These are phyloP conservation scores for zebrafish (Danio rerio) DNA, from an alignment of 2,113 vertebrate genomes.

Conservation along the genomic window GRCz12tu NC_133190.1:20789501-20790000, in stretches of 20 bases:
- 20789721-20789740: slow-evolving; percentile 38
- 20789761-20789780: slow-evolving; percentile 24
- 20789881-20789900: not conserved
- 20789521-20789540: too few relatives aligned
- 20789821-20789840: slow-evolving; percentile 23
- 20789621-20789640: slow-evolving; percentile 58
- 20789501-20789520: not conserved
- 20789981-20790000: not conserved
- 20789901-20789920: slow-evolving; percentile 11
- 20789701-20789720: slow-evolving; percentile 43
- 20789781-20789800: slow-evolving; percentile 42
- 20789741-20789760: slow-evolving; percentile 23
- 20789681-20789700: slow-evolving; percentile 43
- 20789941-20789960: not conserved
- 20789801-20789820: slow-evolving; percentile 44
- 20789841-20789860: slow-evolving; percentile 20
- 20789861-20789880: slow-evolving; percentile 3
- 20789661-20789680: slow-evolving; percentile 19
- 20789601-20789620: slow-evolving; percentile 6
- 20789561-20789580: not conserved
- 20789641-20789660: slow-evolving; percentile 56
- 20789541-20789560: not conserved
- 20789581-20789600: not conserved
- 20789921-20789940: not conserved
- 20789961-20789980: not conserved